These are phyloP conservation scores for Coreoperca whiteheadi DNA, from an alignment of 2,113 vertebrate species.

Conservation along the genomic window DNA sequence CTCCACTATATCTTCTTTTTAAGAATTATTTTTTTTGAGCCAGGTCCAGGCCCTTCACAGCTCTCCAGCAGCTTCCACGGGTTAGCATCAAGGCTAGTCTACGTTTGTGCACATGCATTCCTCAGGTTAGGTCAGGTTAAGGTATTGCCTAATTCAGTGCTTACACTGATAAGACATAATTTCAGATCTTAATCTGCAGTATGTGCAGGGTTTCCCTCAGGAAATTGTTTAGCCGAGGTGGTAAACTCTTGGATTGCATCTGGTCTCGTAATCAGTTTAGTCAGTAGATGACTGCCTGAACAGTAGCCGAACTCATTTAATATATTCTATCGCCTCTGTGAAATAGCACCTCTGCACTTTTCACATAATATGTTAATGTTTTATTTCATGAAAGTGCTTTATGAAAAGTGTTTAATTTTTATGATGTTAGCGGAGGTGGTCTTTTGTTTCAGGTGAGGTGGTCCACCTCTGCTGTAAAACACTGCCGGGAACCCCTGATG, in stretches of 20 bases:
- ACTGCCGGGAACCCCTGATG: background rate
- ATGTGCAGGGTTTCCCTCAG: background rate
- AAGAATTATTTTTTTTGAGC: conserved; percentile 1
- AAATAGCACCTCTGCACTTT: background rate
- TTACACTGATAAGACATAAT: background rate
- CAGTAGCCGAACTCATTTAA: background rate
- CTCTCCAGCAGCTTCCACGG: too few species aligned
- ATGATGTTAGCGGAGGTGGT: background rate
- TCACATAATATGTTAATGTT: background rate
- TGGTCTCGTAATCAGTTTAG: background rate
- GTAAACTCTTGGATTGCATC: background rate
- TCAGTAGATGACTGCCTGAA: background rate
- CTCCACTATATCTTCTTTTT: background rate
- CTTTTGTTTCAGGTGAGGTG: background rate
- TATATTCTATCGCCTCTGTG: background rate
- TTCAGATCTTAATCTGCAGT: background rate
- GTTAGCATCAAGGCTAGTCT: background rate
- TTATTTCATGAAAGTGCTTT: background rate
- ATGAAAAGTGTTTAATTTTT: background rate
- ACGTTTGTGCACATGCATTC: background rate
- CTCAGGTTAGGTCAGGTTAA: background rate
- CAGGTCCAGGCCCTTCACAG: background rate
- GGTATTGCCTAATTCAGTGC: background rate
- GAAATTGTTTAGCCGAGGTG: background rate
- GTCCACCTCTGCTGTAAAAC: background rate